Evolutionary conservation across 2,888 invertebrate species (phyloP).

Genomic region (Spodoptera picta): DNA sequence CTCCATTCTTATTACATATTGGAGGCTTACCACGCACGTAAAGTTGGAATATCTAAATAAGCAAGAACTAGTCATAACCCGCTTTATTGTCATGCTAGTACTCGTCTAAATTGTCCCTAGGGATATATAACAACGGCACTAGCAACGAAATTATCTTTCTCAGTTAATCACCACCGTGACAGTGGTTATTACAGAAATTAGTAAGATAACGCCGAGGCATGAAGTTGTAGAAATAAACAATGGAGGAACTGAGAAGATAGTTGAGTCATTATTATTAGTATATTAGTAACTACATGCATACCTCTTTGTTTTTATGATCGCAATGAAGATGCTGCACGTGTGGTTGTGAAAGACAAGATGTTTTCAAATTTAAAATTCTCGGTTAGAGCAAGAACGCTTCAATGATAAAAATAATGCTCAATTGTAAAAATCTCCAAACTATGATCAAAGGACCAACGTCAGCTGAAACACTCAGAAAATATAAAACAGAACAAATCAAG

Average conservation of each 20-base stretch:
- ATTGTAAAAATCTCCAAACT: neutral
- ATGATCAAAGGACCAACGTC: conserved; percentile 35
- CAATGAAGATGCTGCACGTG: too few species aligned
- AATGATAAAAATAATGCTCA: too few species aligned
- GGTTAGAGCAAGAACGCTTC: too few species aligned
- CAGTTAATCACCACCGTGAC: conserved; percentile 51
- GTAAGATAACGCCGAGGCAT: conserved; percentile 46
- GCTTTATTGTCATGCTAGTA: conserved; percentile 35
- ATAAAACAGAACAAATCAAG: conserved; percentile 23
- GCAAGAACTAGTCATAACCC: conserved; percentile 51
- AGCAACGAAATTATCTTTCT: conserved; percentile 49
- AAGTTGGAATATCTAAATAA: conserved; percentile 42
- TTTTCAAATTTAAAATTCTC: too few species aligned
- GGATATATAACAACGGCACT: conserved; percentile 32
- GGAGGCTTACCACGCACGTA: conserved; percentile 23
- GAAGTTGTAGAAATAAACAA: conserved; percentile 49
- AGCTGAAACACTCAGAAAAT: conserved; percentile 12
- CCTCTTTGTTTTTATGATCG: too few species aligned
- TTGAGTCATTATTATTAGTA: conserved; percentile 34
- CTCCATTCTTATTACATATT: conserved; percentile 29
- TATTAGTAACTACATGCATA: neutral
- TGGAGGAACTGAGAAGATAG: conserved; percentile 42
- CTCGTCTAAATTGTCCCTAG: conserved; percentile 37
- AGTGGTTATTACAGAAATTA: conserved; percentile 53
- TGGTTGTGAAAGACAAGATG: too few species aligned